Base-by-base conservation (phyloP, 2,113 vertebrate species). In the Heterocephalus glaber region DNA sequence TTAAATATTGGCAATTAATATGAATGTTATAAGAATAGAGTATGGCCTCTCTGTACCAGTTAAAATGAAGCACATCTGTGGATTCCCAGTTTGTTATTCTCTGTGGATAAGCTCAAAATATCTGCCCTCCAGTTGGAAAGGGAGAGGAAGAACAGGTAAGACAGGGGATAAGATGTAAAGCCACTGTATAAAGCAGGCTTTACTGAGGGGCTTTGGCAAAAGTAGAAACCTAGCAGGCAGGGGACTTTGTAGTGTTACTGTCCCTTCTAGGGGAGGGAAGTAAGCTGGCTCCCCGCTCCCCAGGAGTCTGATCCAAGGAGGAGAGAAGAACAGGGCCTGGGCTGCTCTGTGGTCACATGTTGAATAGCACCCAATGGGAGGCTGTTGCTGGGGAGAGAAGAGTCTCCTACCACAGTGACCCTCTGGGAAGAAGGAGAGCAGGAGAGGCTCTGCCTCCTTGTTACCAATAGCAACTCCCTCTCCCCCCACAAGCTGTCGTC, bases 401-500 rank as follows among this genome's bases (percentile, higher is more conserved):
- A 5, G 30, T 35, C 60, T 95, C 24, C 24, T 17, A 68, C 41
- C 72, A 79, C 86, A 11, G 80, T 35, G 97, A 96, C 96, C 93
- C 93, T 91, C 89, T 0, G 2, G 92, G 94, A 72, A 76, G 93
- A 35, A 93, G 81, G 92, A 52, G 54, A n/a, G 80, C 47, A 20
- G 70, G 68, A 70, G 49, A 10, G 35, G 28, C 92, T 68, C 94
- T 72, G 81, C 49, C 79, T 94, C 81, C 90, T 4, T 0, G 96
- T 97, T 95, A 87, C 95, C 96, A 87, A 96, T 95, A 96, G 97
- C 97, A 98, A 97, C 97, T 68, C 79, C 54, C 77, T 54, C 76
- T 84, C 66, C 60, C 77, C 22, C 76, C 17, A 1, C 47, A 12
- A 49, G 90, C 92, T 77, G 83, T 2, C 30, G 0, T 22, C 24